These are phyloP conservation scores for Pteropus alecto DNA, from an alignment of 2,113 vertebrate species.

Conservation along the genomic window DNA sequence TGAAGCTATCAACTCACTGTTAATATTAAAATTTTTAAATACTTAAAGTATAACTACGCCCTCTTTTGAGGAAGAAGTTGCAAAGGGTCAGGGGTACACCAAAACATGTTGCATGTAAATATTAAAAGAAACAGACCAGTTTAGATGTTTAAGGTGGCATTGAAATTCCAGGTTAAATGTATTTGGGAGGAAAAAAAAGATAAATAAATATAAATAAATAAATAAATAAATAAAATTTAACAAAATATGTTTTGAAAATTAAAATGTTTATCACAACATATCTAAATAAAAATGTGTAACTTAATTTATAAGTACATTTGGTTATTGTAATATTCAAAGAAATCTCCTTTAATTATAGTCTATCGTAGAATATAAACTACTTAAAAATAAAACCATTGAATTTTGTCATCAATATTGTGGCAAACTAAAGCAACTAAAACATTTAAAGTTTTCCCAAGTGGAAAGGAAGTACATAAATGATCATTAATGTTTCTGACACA, in stretches of 20 bases:
- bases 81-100: neutral
- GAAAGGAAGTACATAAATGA: neutral
- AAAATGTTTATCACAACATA: neutral
- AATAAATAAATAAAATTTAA: neutral
- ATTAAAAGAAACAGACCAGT: neutral
- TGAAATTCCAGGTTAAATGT: neutral
- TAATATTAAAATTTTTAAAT: neutral
- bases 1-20: neutral
- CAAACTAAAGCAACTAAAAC: conserved; percentile 28
- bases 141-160: neutral
- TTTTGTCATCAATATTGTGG: neutral
- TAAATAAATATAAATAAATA: neutral
- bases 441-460: conserved; percentile 9
- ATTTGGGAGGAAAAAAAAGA: neutral
- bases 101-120: neutral
- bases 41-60: neutral
- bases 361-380: neutral
- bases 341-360: conserved; percentile 3
- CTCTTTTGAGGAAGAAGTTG: conserved; percentile 19
- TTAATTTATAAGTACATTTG: neutral
- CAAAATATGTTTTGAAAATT: conserved; percentile 17
- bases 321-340: conserved; percentile 6
- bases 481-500: neutral
- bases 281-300: conserved; percentile 14
- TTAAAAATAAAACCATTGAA: conserved; percentile 11